Conservation (phyloP, 2,113 vertebrate species). For the Pseudopipra pipra region DNA sequence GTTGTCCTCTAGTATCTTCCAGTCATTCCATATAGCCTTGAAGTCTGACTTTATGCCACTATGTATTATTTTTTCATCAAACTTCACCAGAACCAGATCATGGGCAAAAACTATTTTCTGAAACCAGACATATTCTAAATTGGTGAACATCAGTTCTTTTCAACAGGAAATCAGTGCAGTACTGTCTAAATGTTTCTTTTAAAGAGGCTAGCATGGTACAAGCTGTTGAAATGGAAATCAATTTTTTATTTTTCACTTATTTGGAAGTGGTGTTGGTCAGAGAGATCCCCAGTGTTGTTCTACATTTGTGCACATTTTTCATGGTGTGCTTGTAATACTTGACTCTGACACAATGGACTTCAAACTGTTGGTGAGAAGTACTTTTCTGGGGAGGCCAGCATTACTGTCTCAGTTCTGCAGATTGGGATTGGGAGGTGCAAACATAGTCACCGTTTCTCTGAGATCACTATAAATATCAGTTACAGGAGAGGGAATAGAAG, state of each 20-base stretch:
- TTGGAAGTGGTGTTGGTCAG: neutral
- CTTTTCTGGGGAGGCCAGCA: neutral
- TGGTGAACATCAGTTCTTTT: neutral
- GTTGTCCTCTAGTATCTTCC: neutral
- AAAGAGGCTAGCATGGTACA: neutral
- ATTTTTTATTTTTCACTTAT: neutral
- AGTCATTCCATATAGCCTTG: neutral
- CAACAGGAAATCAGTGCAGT: neutral
- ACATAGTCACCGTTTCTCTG: neutral
- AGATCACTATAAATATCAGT: neutral
- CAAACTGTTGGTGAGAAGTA: neutral
- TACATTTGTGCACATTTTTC: neutral
- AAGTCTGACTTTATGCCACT: neutral
- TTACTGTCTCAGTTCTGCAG: neutral
- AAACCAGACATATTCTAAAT: neutral
- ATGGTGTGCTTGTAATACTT: neutral
- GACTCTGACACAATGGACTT: neutral
- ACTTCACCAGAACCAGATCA: neutral
- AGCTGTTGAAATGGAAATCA: neutral
- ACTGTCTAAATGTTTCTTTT: neutral
- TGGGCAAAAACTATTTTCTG: neutral
- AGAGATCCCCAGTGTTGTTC: neutral
- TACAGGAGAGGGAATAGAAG: neutral
- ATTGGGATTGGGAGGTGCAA: neutral
- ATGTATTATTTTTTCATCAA: neutral